phyloP scores from a whole-genome alignment of 2,113 vertebrate genomes.

The Elaphurus davidianus region DNA sequence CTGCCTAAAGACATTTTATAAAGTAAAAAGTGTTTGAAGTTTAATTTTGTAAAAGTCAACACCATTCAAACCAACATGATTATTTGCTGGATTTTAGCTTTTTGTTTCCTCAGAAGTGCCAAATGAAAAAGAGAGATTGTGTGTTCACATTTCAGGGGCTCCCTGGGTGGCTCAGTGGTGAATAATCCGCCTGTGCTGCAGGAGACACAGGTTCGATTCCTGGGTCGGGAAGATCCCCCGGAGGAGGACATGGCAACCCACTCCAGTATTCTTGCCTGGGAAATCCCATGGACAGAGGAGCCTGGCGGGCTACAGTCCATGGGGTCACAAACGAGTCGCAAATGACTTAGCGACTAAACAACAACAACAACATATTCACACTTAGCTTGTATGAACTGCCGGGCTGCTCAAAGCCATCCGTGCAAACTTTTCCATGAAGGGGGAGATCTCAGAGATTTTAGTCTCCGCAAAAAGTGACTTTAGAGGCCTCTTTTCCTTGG shows the following conservation, averaged over 20 bases:
- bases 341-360: neutral
- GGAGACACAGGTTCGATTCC: rapidly evolving
- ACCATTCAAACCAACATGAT: conserved; percentile 74
- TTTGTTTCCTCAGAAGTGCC: neutral
- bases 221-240: neutral
- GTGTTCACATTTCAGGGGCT: neutral
- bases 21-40: conserved; percentile 63
- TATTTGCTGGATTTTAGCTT: conserved; percentile 30
- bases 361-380: neutral
- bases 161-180: neutral
- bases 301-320: neutral
- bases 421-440: neutral
- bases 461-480: neutral
- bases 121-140: neutral
- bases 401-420: neutral
- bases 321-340: neutral
- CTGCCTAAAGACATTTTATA: conserved; percentile 50
- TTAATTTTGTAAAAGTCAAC: conserved; percentile 65
- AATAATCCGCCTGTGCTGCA: rapidly evolving
- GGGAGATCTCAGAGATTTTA: neutral
- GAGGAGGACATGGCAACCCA: neutral
- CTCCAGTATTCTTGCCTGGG: neutral
- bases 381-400: rapidly evolving
- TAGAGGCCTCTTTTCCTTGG: neutral
- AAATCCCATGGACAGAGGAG: neutral